Conservation (phyloP, 1,140 invertebrate genomes). For the Ips nitidus region DNA sequence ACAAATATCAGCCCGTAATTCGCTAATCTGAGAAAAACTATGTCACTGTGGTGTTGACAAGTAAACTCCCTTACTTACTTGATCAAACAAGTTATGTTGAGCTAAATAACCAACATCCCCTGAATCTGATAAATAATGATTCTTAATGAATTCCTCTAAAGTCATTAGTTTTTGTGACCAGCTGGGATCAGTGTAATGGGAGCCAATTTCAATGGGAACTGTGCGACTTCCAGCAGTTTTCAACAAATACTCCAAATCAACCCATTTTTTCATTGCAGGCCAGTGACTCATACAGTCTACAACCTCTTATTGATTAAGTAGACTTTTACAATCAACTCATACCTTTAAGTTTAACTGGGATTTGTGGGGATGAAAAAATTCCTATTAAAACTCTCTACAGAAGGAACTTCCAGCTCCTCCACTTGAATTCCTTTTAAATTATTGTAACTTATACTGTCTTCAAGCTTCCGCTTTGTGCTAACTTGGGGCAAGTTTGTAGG, state of each 20-base stretch:
- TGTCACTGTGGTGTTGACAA: slow-evolving; percentile 1
- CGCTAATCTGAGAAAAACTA: slow-evolving; percentile 68
- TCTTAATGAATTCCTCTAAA: slow-evolving; percentile 80
- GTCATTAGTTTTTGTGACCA: slow-evolving; percentile 93
- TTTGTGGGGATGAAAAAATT: slow-evolving; percentile 60
- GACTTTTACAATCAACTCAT: slow-evolving; percentile 2
- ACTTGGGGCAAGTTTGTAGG: too few species aligned
- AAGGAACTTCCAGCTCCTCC: slow-evolving; percentile 55
- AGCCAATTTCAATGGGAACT: slow-evolving; percentile 94
- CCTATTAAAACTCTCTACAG: slow-evolving; percentile 65
- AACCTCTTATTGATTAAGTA: slow-evolving; percentile 40
- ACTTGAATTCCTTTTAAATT: slow-evolving; percentile 14
- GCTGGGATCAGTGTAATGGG: slow-evolving; percentile 86
- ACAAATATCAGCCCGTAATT: slow-evolving; percentile 81
- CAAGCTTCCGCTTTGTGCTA: background rate
- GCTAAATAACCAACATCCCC: slow-evolving; percentile 85
- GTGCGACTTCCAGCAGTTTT: slow-evolving; percentile 78
- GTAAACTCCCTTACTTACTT: slow-evolving; percentile 54
- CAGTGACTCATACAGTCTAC: slow-evolving; percentile 76
- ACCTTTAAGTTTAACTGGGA: slow-evolving; percentile 66
- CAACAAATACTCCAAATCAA: slow-evolving; percentile 75
- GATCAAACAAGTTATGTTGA: slow-evolving; percentile 94
- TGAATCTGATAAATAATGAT: slow-evolving; percentile 52
- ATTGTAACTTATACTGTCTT: background rate
- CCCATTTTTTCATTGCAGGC: slow-evolving; percentile 82